Percentiles rank a stretch among this genome's conserved stretches.
phyloP scores from a whole-genome alignment of 2,888 invertebrate species.

The Leptura quadrifasciata region DNA sequence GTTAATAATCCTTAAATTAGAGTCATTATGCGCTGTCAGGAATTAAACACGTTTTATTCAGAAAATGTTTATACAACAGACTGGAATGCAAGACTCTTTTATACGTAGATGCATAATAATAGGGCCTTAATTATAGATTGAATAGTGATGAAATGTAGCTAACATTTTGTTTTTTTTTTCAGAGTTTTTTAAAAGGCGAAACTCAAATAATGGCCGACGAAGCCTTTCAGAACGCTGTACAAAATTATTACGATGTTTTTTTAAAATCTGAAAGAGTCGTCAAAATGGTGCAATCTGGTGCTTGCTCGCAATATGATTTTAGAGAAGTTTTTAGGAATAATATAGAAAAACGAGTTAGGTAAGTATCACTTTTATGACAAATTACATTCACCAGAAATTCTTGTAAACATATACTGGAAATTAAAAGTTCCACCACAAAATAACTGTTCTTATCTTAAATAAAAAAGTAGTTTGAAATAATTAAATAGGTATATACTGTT shows the following conservation, averaged over 20 bases:
- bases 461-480: too few species aligned
- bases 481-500: too few species aligned
- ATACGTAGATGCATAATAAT: background rate
- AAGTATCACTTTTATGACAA: conserved; percentile 56
- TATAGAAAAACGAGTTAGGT: conserved; percentile 98
- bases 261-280: conserved; percentile 96
- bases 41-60: background rate
- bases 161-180: conserved; percentile 65
- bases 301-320: conserved; percentile 98
- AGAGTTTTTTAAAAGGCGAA: conserved; percentile 97
- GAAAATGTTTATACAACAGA: background rate
- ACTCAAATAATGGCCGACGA: conserved; percentile 98
- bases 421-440: too few species aligned
- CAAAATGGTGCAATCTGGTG: conserved; percentile 98
- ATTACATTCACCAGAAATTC: too few species aligned
- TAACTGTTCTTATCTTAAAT: too few species aligned
- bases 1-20: too few species aligned
- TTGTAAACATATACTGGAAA: too few species aligned
- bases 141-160: background rate
- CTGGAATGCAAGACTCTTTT: background rate
- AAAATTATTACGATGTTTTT: conserved; percentile 96
- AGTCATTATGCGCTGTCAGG: too few species aligned
- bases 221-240: conserved; percentile 99
- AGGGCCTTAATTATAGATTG: background rate
- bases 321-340: conserved; percentile 98